phyloP scores from a whole-genome alignment of 2,797 vertebrate species.

The Poeciliopsis presidionis region DNA sequence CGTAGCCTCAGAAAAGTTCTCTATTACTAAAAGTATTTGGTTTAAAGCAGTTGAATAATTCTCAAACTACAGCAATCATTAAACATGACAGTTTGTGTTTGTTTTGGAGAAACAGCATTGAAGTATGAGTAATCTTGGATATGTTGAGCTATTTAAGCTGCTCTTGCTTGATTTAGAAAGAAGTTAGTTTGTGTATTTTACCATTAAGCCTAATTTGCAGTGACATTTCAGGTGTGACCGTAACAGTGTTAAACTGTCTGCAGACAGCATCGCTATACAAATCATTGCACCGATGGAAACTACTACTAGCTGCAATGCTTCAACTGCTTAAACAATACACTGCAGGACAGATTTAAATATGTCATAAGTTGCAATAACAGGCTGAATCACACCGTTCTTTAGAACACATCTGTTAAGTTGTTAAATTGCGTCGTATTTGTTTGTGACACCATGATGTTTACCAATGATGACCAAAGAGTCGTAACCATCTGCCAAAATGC shows the following conservation, averaged over 20 bases:
- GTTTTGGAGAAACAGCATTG: neutral
- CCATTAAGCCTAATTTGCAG: neutral
- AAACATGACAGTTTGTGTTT: neutral
- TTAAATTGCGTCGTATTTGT: neutral
- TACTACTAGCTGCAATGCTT: neutral
- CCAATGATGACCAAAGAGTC: neutral
- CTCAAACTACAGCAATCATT: neutral
- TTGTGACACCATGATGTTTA: neutral
- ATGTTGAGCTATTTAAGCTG: neutral
- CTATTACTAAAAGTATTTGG: neutral
- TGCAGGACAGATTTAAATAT: neutral
- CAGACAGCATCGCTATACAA: constrained; percentile 20
- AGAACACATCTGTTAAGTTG: neutral
- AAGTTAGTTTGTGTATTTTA: neutral
- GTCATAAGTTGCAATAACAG: neutral
- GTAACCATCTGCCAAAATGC: constrained; percentile 3
- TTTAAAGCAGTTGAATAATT: neutral
- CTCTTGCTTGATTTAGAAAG: neutral
- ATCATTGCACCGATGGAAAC: neutral
- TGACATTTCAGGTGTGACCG: neutral
- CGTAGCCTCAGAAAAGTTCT: neutral
- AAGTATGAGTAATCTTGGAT: neutral
- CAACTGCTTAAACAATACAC: neutral
- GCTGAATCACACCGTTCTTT: neutral
- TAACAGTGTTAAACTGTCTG: neutral